Percentiles rank a stretch among this genome's conserved stretches.
phyloP scores from a whole-genome alignment of 2,113 vertebrate genomes.

The Cavia porcellus region DNA sequence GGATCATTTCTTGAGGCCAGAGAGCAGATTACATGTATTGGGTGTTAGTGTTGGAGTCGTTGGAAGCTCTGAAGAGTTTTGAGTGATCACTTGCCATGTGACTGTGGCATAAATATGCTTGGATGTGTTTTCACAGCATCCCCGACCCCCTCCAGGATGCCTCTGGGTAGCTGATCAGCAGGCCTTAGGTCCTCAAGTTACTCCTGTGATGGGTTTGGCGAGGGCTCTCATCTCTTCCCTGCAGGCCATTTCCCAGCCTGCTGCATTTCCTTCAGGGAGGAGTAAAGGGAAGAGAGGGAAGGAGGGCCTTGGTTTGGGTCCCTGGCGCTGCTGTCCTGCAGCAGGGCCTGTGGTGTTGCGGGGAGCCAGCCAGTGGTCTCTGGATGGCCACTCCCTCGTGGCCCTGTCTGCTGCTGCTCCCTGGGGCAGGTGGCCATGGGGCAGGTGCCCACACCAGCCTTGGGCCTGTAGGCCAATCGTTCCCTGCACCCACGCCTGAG shows the following conservation, averaged over 20 bases:
- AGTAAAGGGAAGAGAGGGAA: background rate
- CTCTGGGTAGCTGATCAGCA: background rate
- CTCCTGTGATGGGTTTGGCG: rapidly evolving
- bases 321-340: background rate
- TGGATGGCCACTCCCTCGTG: background rate
- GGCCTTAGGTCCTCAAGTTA: background rate
- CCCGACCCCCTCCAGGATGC: background rate
- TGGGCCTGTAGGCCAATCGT: background rate
- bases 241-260: background rate
- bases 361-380: background rate
- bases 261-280: background rate
- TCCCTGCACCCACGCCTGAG: background rate
- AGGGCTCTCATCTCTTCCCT: background rate
- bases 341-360: background rate
- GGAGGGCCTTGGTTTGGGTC: background rate
- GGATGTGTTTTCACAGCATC: background rate
- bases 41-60: background rate
- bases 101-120: background rate
- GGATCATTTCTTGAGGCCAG: background rate
- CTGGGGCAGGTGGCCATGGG: no score
- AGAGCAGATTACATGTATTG: background rate
- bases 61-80: background rate
- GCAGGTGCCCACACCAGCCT: rapidly evolving
- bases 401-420: background rate
- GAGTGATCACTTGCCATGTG: background rate